Evolutionary conservation across 2,888 invertebrate genomes (phyloP).

Genomic region (Tenthredo mesomela): DNA sequence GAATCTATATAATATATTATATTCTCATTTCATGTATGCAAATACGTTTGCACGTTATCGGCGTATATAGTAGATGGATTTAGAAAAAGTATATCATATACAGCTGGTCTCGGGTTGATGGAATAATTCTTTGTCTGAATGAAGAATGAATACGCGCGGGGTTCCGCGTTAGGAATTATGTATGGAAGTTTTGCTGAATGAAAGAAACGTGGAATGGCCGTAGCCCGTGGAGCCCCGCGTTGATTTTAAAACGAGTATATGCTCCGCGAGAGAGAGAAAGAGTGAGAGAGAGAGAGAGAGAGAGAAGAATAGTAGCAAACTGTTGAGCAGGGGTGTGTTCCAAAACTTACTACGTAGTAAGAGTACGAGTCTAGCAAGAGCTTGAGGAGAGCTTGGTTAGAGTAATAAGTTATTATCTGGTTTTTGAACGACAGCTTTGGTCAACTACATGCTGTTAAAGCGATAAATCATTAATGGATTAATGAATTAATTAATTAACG

Average conservation of each 20-base stretch:
- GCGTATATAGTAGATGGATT: not conserved
- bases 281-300: conserved; percentile 1
- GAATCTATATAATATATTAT: not conserved
- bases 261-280: not conserved
- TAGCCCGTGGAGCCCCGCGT: conserved; percentile 9
- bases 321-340: too few relatives aligned
- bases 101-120: not conserved
- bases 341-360: too few relatives aligned
- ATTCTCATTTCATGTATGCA: not conserved
- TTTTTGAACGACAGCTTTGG: too few relatives aligned
- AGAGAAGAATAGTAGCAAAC: conserved; percentile 1
- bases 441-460: too few relatives aligned
- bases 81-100: not conserved
- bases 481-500: too few relatives aligned
- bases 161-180: conserved; percentile 34
- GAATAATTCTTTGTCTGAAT: conserved; percentile 60
- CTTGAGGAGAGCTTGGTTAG: too few relatives aligned
- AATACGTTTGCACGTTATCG: not conserved
- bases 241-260: conserved; percentile 41
- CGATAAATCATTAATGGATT: too few relatives aligned
- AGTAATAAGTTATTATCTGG: too few relatives aligned
- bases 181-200: conserved; percentile 51
- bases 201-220: conserved; percentile 45
- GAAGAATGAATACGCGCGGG: conserved; percentile 57
- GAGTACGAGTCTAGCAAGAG: too few relatives aligned